A percentile compares a stretch with the other conserved stretches of the same genome.
Conservation (phyloP, 2,797 vertebrate species). For the Taeniopygia guttata region DNA sequence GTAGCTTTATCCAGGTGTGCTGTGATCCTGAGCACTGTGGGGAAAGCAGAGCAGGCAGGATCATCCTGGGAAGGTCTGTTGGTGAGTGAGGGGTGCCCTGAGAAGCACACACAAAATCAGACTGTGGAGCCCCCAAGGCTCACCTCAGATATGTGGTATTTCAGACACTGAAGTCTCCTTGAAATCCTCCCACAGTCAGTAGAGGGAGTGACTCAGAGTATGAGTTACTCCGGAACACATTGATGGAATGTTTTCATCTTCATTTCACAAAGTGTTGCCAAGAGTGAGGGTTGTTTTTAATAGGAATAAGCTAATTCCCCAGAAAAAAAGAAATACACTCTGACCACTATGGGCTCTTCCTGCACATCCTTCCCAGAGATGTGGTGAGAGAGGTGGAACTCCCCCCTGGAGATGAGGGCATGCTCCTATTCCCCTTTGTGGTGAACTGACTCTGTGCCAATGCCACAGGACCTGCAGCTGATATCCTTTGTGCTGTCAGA, state of each 20-base stretch:
- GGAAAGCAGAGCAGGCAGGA: not conserved
- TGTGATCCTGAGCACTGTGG: not conserved
- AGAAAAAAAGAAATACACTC: not conserved
- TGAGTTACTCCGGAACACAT: not conserved
- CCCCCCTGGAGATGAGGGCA: not conserved
- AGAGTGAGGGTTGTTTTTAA: not conserved
- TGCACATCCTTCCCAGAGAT: not conserved
- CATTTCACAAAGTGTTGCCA: not conserved
- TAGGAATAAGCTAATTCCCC: not conserved
- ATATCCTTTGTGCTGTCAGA: not conserved
- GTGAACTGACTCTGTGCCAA: not conserved
- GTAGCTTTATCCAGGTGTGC: not conserved
- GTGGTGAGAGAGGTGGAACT: not conserved
- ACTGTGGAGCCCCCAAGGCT: not conserved
- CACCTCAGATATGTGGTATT: not conserved
- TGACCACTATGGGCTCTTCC: not conserved
- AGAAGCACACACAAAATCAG: not conserved
- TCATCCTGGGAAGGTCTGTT: not conserved
- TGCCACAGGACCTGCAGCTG: not conserved
- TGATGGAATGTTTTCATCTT: not conserved
- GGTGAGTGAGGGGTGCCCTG: not conserved
- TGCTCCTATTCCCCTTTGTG: fast-evolving
- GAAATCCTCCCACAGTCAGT: not conserved
- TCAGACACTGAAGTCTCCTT: not conserved
- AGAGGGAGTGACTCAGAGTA: not conserved